Conservation (phyloP, 2,797 vertebrate species). For the Octomys mimax region DNA sequence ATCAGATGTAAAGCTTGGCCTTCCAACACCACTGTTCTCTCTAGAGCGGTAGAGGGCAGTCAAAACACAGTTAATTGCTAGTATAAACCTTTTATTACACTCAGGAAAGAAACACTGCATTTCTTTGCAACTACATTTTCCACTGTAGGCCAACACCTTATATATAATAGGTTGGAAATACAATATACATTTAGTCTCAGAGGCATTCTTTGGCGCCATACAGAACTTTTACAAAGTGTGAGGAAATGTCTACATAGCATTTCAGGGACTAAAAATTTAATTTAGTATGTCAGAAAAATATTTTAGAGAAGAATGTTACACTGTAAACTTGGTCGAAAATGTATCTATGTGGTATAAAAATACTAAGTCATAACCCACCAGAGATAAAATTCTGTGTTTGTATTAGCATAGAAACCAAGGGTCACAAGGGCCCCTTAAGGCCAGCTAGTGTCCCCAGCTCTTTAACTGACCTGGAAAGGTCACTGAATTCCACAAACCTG, state of each 20-base stretch:
- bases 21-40: not conserved
- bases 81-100: not conserved
- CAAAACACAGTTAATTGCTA: not conserved
- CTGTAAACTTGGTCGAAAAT: not conserved
- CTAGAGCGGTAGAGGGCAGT: constrained; percentile 85
- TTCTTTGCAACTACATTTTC: not conserved
- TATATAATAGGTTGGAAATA: not conserved
- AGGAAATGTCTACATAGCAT: not conserved
- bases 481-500: not conserved
- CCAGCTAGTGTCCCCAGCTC: not conserved
- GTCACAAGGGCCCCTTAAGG: not conserved
- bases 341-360: not conserved
- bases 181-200: not conserved
- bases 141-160: not conserved
- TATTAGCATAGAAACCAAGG: not conserved
- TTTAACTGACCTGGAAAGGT: not conserved
- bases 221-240: not conserved
- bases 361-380: not conserved
- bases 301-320: not conserved
- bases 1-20: not conserved
- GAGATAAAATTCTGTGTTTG: not conserved
- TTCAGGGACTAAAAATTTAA: not conserved
- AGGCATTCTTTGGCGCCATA: not conserved
- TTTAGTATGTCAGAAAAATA: not conserved
- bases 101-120: not conserved